Evolutionary conservation across 1,140 invertebrate species (phyloP).

Genomic region (Lepidurus packardi): DNA sequence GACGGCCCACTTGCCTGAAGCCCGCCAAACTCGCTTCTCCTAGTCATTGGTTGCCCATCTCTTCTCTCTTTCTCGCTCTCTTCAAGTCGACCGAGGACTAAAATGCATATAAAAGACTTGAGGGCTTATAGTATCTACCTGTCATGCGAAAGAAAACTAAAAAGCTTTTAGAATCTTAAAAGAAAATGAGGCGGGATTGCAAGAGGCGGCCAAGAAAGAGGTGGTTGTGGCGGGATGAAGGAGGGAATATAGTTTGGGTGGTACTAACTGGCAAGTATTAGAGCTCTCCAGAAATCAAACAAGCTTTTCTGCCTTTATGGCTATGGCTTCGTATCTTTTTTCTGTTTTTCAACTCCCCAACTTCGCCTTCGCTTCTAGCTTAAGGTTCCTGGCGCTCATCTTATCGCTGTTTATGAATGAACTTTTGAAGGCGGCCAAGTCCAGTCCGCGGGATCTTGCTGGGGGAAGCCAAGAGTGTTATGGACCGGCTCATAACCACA

Average conservation of each 20-base stretch:
- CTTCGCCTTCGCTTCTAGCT: background rate
- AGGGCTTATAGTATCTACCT: slow-evolving; percentile 1
- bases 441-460: background rate
- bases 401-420: slow-evolving; percentile 19
- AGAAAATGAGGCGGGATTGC: background rate
- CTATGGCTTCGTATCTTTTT: background rate
- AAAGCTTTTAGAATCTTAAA: background rate
- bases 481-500: background rate
- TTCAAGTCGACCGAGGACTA: background rate
- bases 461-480: background rate
- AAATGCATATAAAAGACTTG: background rate
- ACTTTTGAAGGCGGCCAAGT: background rate
- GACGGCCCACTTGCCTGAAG: slow-evolving; percentile 11
- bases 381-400: background rate
- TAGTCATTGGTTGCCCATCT: background rate
- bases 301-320: background rate
- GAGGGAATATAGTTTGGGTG: background rate
- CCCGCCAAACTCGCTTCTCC: background rate
- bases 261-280: slow-evolving; percentile 12
- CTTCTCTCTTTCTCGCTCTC: background rate
- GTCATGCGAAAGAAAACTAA: background rate
- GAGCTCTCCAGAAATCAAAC: slow-evolving; percentile 4
- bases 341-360: background rate
- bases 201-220: background rate
- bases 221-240: background rate